Conservation (phyloP, 2,888 invertebrate genomes). For the Drosophila mettleri region DNA sequence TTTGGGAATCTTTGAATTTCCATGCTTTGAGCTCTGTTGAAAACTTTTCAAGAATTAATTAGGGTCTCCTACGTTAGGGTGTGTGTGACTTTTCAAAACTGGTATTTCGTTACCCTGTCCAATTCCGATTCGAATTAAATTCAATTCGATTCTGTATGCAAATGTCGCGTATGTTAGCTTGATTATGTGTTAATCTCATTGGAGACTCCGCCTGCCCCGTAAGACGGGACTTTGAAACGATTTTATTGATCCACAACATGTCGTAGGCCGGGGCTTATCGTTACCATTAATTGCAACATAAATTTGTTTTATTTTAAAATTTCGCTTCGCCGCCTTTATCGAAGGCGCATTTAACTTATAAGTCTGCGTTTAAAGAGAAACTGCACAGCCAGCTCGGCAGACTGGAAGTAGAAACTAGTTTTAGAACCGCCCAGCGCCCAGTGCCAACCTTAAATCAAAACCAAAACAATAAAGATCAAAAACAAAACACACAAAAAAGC, state of each 20-base stretch:
- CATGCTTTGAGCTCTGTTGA: conserved; percentile 43
- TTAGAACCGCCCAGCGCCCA: conserved; percentile 31
- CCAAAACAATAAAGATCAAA: conserved; percentile 3
- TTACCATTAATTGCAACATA: conserved; percentile 80
- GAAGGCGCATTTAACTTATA: conserved; percentile 74
- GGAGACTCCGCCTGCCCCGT: conserved; percentile 18
- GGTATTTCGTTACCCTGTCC: too few relatives aligned
- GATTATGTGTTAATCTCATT: conserved; percentile 78
- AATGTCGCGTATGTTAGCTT: conserved; percentile 76
- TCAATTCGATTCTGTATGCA: conserved; percentile 77
- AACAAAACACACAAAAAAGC: background rate
- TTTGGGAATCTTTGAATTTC: conserved; percentile 35
- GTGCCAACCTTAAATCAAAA: conserved; percentile 1
- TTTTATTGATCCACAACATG: conserved; percentile 68
- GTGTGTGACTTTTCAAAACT: conserved; percentile 52
- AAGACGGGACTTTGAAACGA: conserved; percentile 22
- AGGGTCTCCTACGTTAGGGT: too few relatives aligned
- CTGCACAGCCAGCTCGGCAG: conserved; percentile 31
- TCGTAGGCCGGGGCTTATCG: conserved; percentile 72
- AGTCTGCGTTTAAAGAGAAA: conserved; percentile 69
- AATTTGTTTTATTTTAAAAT: conserved; percentile 80
- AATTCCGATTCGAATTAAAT: conserved; percentile 66
- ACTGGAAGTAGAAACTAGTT: conserved; percentile 63
- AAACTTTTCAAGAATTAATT: conserved; percentile 71
- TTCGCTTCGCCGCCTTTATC: conserved; percentile 74